Base-by-base conservation (phyloP, 2,797 vertebrate genomes). In the Orientallactaga sibirica region DNA sequence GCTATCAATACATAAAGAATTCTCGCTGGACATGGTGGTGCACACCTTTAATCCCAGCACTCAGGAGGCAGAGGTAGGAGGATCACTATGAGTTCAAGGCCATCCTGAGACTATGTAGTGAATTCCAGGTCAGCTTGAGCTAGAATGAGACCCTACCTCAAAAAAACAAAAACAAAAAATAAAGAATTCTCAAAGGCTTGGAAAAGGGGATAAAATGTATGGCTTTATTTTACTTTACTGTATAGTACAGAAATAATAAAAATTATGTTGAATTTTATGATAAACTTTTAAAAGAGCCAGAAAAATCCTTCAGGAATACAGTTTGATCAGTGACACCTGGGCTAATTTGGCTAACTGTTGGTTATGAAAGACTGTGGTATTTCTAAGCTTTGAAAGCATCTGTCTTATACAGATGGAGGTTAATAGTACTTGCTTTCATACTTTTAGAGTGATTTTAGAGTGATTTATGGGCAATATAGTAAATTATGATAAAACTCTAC, bases 181-280 rank as follows among this genome's bases (percentile, higher is more conserved):
- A 37, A 87, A 87, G 74, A 92, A 91, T 74, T 96, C 84, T 91
- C 70, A 86, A 93, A 93, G 71, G 91, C 78, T 7, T 90, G 18
- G 66, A 86, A 61, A 18, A 89, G 86, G 64, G 76, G 89, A 84
- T 9, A 94, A 96, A 94, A 75, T 27, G 84, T 61, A 73, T n/a
- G 37, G 43, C 15, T n/a, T 93, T 94, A 67, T 88, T 89, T 95
- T 89, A 91, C 82, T 86, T 91, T 71, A 84, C 16, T 78, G 52
- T 73, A 24, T 61, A 81, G 48, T 43, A 74, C 16, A 70, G 87
- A 29, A 88, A 86, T 74, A 87, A 71, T 22, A 86, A 33, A 43
- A 5, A 70, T 16, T 29, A 43, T 68, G 88, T 18, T 62, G 0
- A 68, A 88, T 88, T 81, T 95, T 91, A 94, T n/a, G 85, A 89